Evolutionary conservation across 2,888 invertebrate genomes (phyloP), one percentile per base, ranked within the genome.

Genomic region (Ectemnius continuus): DNA sequence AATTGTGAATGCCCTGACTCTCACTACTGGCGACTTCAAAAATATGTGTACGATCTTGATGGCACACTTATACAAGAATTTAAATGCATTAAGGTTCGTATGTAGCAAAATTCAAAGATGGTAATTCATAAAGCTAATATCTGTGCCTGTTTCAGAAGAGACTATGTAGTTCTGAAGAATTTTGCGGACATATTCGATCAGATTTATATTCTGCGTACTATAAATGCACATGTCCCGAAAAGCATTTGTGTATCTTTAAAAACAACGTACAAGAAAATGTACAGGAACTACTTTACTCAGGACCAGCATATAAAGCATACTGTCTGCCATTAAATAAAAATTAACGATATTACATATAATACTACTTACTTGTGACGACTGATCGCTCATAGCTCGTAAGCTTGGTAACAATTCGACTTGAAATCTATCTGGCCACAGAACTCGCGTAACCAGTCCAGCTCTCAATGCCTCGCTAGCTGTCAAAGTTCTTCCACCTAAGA

Each of bases 401-500:
- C 94, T 92, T 16, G 93, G 93, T 64, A 95, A 92, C 23, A 97
- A 93, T 88, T 97, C 96, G 68, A 95, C 95, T 84, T 94, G 93
- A 86, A 97, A 96, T 83, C 94, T 94, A 75, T 94, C 94, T 0
- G 96, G 94, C 94, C 95, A 95, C 78, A 97, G 92, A 63, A 95
- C 93, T 88, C 96, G 95, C 63, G 96, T 95, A 20, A 98, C 94
- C 64, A 98, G 93, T 1, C 98, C 97, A 67, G 94, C 93, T 74
- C 94, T 93, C 67, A 94, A 91, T 1, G 96, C 97, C 89, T 97
- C 97, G 14, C 94, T 93, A 0, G 97, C 96, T n/a, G 95, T 95
- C 80, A 98, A 89, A 84, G 94, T 94, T 66, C 96, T 93, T 36
- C 95, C 94, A 36, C 94, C 93, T 88, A 94, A 93, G 76, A 96